Base-by-base conservation (phyloP, 2,888 invertebrate species). In the Erebia aethiops region DNA sequence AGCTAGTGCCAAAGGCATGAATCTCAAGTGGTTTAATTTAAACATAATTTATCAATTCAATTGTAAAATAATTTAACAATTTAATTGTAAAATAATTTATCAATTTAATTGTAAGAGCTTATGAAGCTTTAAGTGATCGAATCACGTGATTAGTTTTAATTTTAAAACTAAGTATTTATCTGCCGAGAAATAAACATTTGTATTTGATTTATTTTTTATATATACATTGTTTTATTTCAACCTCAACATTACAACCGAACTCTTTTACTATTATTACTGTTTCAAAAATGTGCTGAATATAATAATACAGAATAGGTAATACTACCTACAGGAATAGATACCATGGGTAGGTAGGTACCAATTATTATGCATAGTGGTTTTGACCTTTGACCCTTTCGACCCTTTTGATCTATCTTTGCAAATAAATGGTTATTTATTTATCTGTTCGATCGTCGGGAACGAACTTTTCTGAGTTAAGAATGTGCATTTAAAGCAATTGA, bases 1-100 rank as follows among this genome's bases (percentile, higher is more conserved):
- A 79, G 80, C 79, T 81, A 81, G 88, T 88, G 91, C 90, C 91
- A 90, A 90, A 90, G 90, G 91, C 91, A 87, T 74, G 87, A 90
- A 91, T 91, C 91, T 91, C 92, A 80, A 82, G 79, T 80, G 78
- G 35, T 82, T 81, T 79, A 76, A 71, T n/a, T n/a, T n/a, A n/a
- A n/a, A 76, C 26, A 77, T 76, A 73, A 35, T 35, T 35, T 35
- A 35, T 35, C 35, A 35, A 7, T 35, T 35, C 35, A 35, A 35
- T 79, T 81, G 81, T 79, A 75, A 71, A 76, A 77, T 76, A 73
- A 82, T 78, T 81, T 72, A 79, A 80, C 78, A 79, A 72, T 79
- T 80, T 80, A 75, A 75, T 79, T 77, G 70, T 77, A 78, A 81
- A 81, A 82, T 81, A 81, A 82, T 78, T 82, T 72, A 79, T 80